phyloP scores from a whole-genome alignment of 2,113 vertebrate species.

The Spheniscus mendiculus region DNA sequence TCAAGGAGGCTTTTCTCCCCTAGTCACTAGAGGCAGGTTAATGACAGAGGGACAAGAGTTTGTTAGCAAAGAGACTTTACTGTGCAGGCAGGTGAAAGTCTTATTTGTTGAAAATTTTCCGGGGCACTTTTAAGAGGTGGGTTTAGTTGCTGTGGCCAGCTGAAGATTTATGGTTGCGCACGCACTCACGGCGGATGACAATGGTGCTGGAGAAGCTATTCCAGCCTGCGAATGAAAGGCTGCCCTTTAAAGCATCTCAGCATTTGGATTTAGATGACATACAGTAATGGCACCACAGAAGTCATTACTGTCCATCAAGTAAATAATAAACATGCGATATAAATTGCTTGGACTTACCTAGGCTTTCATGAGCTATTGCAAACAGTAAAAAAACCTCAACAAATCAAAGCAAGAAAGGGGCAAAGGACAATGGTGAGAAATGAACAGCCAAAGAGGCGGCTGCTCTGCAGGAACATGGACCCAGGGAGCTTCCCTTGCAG shows the following conservation, averaged over 20 bases:
- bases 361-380: not conserved
- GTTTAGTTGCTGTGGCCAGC: not conserved
- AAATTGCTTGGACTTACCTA: not conserved
- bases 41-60: not conserved
- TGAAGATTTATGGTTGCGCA: fast-evolving
- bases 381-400: not conserved
- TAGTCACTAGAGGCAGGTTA: not conserved
- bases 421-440: not conserved
- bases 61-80: not conserved
- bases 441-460: not conserved
- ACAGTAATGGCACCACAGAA: not conserved
- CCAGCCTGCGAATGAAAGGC: not conserved
- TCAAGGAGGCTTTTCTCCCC: not conserved
- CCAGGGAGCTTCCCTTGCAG: not conserved
- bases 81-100: not conserved
- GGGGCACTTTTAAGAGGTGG: not conserved
- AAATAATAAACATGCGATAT: not conserved
- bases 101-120: not conserved
- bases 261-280: not conserved
- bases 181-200: not conserved
- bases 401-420: not conserved
- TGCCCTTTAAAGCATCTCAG: constrained; percentile 33
- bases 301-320: constrained; percentile 42
- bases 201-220: not conserved
- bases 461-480: not conserved